A percentile compares a stretch with the other conserved stretches of the same genome.
Conservation (phyloP, 2,888 invertebrate species). For the Caenorhabditis sinica region DNA sequence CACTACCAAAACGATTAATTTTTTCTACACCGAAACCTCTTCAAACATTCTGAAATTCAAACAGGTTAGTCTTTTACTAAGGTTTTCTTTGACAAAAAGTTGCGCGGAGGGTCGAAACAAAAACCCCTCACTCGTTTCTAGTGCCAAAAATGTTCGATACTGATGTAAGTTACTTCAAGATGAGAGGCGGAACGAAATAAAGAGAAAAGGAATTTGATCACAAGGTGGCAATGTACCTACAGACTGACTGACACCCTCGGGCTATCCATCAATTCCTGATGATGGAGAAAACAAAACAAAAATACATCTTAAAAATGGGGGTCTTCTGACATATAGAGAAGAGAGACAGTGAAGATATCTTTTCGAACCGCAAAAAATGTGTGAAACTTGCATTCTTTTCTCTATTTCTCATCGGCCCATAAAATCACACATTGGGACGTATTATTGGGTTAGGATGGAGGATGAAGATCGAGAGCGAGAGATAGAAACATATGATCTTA, state of each 20-base stretch:
- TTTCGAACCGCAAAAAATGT: conserved; percentile 27
- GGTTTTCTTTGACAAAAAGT: conserved; percentile 14
- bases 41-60: conserved; percentile 30
- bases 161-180: conserved; percentile 39
- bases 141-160: conserved; percentile 36
- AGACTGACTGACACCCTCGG: not conserved
- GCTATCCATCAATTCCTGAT: conserved; percentile 48
- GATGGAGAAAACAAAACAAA: conserved; percentile 35
- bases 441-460: conserved; percentile 28
- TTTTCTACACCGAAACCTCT: conserved; percentile 1
- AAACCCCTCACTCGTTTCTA: conserved; percentile 33
- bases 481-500: conserved; percentile 32
- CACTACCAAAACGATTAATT: not conserved
- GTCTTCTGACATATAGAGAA: not conserved
- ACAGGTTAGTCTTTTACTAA: conserved; percentile 10
- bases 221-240: conserved; percentile 47
- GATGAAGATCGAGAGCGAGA: conserved; percentile 3
- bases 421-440: conserved; percentile 41
- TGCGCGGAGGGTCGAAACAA: conserved; percentile 1
- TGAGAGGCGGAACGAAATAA: conserved; percentile 29
- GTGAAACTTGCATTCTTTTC: conserved; percentile 24
- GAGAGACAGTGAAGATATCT: conserved; percentile 8
- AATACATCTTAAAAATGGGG: conserved; percentile 4
- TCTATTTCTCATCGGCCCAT: conserved; percentile 39
- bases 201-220: conserved; percentile 34